Evolutionary conservation across 1,140 invertebrate genomes (phyloP), one percentile per base, ranked within the genome.

Genomic region (Apis dorsata): DNA sequence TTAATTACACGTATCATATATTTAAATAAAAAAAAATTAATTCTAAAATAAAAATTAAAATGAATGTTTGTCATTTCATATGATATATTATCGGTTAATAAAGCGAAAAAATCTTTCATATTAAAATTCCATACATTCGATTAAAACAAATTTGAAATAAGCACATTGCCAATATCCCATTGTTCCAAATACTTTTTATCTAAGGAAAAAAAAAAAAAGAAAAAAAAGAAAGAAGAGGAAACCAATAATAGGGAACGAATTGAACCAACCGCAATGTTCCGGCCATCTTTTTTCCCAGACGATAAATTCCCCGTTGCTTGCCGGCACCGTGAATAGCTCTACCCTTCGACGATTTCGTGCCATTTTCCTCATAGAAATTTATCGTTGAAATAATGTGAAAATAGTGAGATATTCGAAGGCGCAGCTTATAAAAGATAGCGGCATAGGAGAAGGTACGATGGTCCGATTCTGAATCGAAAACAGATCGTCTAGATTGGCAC

Each of bases 301-400:
- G 63, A 81, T 82, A 69, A 82, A 82, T 82, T 60, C 44, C 53
- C 55, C 44, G 73, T 70, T 60, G 59, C 44, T 69, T 19, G 24
- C 34, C 34, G 34, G 34, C 34, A 44, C 34, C 34, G 28, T 62
- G 55, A 80, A 72, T 19, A 63, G n/a, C 49, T 24, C 49, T 34
- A 15, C 57, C 70, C 51, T 57, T 34, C 34, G 83, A 85, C 83
- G 71, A 88, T 90, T 90, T 81, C 78, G 28, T 78, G 78, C 72
- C 78, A 84, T 88, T 86, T 87, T 83, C 84, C 74, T 76, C 68
- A 60, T 12, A 28, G 59, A 88, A 86, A 89, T 89, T 91, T 87
- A 89, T 90, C 75, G 79, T 79, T 74, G 82, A 89, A 91, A 88
- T 90, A 91, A 90, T 90, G 85, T 76, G 84, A 71, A 88, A 88